Base-by-base conservation (phyloP, 2,888 invertebrate genomes). In the Escarpia spicata region DNA sequence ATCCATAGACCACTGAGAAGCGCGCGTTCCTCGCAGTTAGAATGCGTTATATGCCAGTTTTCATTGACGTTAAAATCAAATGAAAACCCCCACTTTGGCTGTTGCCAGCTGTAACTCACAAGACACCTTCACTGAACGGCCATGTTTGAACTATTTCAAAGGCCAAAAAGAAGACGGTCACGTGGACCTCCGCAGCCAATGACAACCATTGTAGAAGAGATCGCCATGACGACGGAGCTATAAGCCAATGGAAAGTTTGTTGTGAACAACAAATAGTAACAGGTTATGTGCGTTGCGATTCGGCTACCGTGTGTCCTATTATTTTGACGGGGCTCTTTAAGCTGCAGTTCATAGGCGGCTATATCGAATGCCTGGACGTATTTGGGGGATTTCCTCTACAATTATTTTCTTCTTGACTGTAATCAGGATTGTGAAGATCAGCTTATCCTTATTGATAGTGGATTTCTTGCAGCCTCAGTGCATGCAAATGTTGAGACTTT, bases 211-310 rank as follows among this genome's bases (percentile, higher is more conserved):
- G 94, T 94, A 94, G 94, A 94, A 94, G 94, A 93, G 94, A 95
- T 96, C 94, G 95, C 95, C 95, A 95, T 95, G 95, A 95, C 95
- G 93, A 95, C 95, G 94, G 93, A 93, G 95, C 94, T 92, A 93
- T 93, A 91, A 93, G 92, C 96, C 95, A 95, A 95, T 95, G 93
- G 94, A 92, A 94, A 75, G 91, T 93, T 93, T 94, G 94, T 94
- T 94, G 90, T 91, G 52, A 43, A 92, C 90, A 92, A 92, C 92
- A 93, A 93, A 93, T 93, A 92, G 93, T 92, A 31, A 92, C 91
- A 92, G 31, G 43, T 31, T 89, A 92, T 60, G 75, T 52, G 91
- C 45, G 43, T 91, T 45, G 75, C 75, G 75, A 75, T 75, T 75
- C 75, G 6, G 75, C 19, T 75, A 75, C 75, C 75, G 75, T 19